Conservation (phyloP, 2,888 invertebrate species). For the Leucophora obtusa region DNA sequence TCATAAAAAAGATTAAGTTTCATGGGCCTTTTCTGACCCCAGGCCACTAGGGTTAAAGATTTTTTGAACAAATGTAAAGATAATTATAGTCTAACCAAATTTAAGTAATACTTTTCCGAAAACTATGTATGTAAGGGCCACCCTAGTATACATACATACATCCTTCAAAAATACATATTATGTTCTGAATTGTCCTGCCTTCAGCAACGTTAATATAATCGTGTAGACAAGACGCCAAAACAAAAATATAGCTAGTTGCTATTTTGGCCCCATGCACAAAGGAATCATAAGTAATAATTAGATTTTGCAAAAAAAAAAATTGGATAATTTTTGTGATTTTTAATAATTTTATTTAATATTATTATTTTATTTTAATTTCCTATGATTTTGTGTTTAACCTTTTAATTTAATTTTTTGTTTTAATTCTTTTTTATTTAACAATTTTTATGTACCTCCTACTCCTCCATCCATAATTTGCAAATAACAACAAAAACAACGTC, state of each 20-base stretch:
- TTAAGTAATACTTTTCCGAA: no score
- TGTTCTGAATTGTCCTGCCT: not conserved
- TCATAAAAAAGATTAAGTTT: no score
- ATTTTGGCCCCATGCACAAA: constrained; percentile 50
- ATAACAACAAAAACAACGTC: constrained; percentile 3
- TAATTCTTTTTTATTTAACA: constrained; percentile 21
- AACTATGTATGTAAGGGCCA: no score
- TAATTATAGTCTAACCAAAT: no score
- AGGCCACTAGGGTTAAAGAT: no score
- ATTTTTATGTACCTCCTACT: constrained; percentile 49
- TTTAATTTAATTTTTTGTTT: not conserved
- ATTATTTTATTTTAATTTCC: not conserved
- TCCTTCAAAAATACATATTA: not conserved
- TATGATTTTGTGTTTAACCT: not conserved
- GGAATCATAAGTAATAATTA: not conserved
- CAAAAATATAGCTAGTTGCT: constrained; percentile 36
- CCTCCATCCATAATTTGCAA: not conserved
- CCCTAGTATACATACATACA: no score
- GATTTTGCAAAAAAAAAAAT: not conserved
- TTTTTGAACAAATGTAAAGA: no score
- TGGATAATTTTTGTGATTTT: not conserved
- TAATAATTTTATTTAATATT: not conserved
- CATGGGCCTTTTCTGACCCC: no score
- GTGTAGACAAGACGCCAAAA: constrained; percentile 33
- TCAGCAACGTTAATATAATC: constrained; percentile 2